These are phyloP conservation scores for Chaetura pelagica DNA, from an alignment of 2,113 vertebrate species.

Conservation along the genomic window DNA sequence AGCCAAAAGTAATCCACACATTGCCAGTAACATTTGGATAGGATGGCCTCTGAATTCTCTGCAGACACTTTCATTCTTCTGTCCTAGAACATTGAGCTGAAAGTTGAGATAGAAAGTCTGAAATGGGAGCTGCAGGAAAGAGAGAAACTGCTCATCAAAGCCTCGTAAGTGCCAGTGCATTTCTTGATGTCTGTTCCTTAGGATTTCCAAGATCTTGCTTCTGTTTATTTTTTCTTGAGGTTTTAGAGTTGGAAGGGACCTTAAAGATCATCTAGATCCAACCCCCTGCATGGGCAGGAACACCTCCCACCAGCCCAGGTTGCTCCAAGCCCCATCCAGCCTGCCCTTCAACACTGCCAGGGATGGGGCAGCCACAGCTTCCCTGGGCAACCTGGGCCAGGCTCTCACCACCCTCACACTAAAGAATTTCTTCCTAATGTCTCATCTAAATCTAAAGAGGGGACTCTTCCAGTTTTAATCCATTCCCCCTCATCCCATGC, in stretches of 20 bases:
- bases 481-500: no score
- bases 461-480: no score
- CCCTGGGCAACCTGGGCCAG: no score
- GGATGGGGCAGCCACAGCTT: no score
- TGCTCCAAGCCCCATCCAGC: no score
- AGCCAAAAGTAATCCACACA: not conserved
- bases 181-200: not conserved
- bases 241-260: not conserved
- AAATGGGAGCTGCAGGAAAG: conserved; percentile 92
- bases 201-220: not conserved
- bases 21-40: not conserved
- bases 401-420: no score
- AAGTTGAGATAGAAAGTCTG: conserved; percentile 95
- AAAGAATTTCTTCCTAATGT: no score
- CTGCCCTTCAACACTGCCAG: no score
- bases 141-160: conserved; percentile 92
- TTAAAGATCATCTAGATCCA: no score
- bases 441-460: no score
- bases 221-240: not conserved
- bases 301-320: no score
- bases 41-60: not conserved
- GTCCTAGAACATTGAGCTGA: conserved; percentile 95
- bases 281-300: no score
- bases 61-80: not conserved
- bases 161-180: conserved; percentile 85